These are phyloP conservation scores for Syndactyla subalaris DNA, from an alignment of 2,797 vertebrate genomes.

Conservation along the genomic window DNA sequence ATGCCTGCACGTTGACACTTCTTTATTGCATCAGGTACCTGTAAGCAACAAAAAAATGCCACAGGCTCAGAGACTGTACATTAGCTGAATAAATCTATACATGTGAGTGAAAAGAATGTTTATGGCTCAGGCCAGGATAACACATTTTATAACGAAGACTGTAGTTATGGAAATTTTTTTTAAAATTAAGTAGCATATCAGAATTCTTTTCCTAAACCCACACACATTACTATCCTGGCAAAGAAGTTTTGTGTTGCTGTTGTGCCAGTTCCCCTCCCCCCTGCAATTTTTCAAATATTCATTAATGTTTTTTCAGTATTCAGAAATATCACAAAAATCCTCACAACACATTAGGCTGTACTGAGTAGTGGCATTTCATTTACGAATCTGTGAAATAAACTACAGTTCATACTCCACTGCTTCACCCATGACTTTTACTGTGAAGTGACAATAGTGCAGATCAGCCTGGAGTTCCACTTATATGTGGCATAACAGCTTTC, in stretches of 20 bases:
- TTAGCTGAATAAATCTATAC: neutral
- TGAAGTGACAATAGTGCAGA: neutral
- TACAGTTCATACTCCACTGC: neutral
- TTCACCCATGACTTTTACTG: neutral
- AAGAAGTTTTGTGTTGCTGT: neutral
- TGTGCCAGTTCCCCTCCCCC: too few relatives aligned
- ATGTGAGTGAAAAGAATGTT: neutral
- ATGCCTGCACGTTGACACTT: constrained; percentile 98
- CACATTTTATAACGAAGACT: neutral
- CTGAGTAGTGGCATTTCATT: neutral
- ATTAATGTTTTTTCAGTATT: neutral
- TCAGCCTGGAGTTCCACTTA: neutral
- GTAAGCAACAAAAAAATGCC: neutral
- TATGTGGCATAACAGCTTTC: neutral
- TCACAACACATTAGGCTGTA: neutral
- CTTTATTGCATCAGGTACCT: constrained; percentile 97
- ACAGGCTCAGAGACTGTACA: neutral
- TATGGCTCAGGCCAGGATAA: neutral
- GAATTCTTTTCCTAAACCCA: neutral
- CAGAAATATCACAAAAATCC: neutral
- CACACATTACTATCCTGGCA: neutral
- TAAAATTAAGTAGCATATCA: neutral
- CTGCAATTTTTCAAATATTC: neutral
- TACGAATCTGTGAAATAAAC: neutral
- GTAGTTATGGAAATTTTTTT: neutral